Evolutionary conservation across 2,888 invertebrate genomes (phyloP).

Genomic region (Drosophila vallismaia): DNA sequence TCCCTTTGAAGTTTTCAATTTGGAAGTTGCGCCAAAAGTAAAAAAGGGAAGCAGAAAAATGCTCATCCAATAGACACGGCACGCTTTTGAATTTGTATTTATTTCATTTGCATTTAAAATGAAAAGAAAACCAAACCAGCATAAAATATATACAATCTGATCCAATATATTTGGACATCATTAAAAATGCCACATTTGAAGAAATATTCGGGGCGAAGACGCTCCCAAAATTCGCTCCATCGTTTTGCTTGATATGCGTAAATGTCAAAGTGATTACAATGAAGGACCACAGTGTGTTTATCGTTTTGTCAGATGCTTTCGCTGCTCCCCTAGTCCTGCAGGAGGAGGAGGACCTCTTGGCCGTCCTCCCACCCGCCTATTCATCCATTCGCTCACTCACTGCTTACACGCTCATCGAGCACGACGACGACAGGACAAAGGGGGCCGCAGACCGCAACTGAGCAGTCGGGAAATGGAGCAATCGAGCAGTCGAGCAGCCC

Average conservation of each 20-base stretch:
- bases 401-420: conserved; percentile 80
- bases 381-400: conserved; percentile 75
- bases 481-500: no score
- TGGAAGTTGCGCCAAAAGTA: conserved; percentile 13
- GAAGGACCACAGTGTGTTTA: conserved; percentile 80
- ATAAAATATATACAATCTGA: conserved; percentile 63
- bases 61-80: conserved; percentile 27
- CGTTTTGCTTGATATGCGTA: conserved; percentile 80
- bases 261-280: conserved; percentile 83
- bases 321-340: conserved; percentile 56
- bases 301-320: conserved; percentile 81
- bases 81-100: conserved; percentile 57
- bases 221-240: conserved; percentile 42
- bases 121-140: conserved; percentile 75
- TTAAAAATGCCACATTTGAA: conserved; percentile 80
- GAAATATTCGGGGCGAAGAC: conserved; percentile 43
- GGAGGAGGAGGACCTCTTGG: conserved; percentile 55
- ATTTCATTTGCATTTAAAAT: conserved; percentile 76
- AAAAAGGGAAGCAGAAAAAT: conserved; percentile 1
- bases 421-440: conserved; percentile 52
- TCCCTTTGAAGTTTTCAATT: conserved; percentile 65
- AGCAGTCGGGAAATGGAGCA: conserved; percentile 12
- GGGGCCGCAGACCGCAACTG: conserved; percentile 27
- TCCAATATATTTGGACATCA: conserved; percentile 79
- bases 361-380: conserved; percentile 36